These are phyloP conservation scores for Montipora capitata DNA, from an alignment of 92 coral and sea anemone genomes.

Conservation along the genomic window DNA sequence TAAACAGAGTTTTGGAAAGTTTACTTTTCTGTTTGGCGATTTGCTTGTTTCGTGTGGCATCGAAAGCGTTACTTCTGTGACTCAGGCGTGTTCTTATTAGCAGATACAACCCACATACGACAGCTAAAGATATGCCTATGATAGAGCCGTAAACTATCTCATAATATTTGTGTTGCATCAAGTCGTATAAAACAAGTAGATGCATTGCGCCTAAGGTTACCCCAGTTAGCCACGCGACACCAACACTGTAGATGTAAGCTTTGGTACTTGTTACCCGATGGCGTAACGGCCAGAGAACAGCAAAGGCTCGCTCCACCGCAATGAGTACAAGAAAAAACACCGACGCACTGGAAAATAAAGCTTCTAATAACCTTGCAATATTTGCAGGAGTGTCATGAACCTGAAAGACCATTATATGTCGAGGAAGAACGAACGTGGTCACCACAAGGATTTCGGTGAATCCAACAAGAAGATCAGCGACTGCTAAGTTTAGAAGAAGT, in stretches of 20 bases:
- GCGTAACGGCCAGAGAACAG: slow-evolving; percentile 21
- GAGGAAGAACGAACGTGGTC: background rate
- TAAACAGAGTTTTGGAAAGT: slow-evolving; percentile 15
- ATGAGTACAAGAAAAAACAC: slow-evolving; percentile 4
- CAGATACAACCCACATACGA: slow-evolving; percentile 5
- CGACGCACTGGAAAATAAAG: background rate
- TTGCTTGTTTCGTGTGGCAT: background rate
- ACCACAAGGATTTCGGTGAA: background rate
- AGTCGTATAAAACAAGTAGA: background rate
- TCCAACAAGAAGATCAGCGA: background rate
- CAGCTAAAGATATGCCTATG: background rate
- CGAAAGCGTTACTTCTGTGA: background rate
- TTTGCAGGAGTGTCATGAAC: background rate
- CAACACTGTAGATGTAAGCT: background rate
- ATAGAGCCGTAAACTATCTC: background rate
- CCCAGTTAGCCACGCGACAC: slow-evolving; percentile 2
- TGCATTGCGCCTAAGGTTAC: background rate
- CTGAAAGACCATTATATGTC: background rate
- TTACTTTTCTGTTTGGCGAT: background rate
- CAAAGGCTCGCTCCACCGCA: slow-evolving; percentile 22
- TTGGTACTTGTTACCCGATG: slow-evolving; percentile 7
- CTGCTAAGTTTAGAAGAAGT: background rate
- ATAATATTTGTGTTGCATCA: background rate
- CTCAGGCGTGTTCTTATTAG: slow-evolving; percentile 10
- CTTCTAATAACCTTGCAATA: background rate